These are phyloP conservation scores for Thaleichthys pacificus DNA, from an alignment of 2,797 vertebrate species.

Conservation along the genomic window DNA sequence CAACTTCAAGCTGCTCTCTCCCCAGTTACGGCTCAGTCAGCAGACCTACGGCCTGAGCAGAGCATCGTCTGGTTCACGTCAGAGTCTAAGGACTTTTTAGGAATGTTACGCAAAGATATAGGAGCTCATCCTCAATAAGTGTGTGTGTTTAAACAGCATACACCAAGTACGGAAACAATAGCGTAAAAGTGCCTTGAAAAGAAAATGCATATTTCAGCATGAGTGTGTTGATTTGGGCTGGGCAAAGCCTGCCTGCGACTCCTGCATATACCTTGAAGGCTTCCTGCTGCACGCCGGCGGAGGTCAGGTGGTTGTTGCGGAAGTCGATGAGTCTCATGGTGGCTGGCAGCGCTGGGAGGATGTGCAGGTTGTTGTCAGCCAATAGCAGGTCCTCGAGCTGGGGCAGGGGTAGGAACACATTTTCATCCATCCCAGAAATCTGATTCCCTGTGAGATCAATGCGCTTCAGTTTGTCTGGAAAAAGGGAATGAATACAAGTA, in stretches of 20 bases:
- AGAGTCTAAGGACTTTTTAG: too few relatives aligned
- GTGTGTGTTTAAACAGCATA: too few relatives aligned
- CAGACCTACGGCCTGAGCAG: neutral
- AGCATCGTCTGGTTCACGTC: too few relatives aligned
- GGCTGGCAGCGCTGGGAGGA: conserved; percentile 73
- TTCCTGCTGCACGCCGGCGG: conserved; percentile 63
- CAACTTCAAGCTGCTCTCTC: neutral
- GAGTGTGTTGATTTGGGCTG: neutral
- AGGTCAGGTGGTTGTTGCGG: conserved; percentile 74
- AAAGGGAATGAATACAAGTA: neutral
- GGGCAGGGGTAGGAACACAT: conserved; percentile 67
- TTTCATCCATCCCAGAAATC: conserved; percentile 68
- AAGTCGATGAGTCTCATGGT: conserved; percentile 69
- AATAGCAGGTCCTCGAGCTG: conserved; percentile 78
- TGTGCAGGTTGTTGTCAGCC: conserved; percentile 71
- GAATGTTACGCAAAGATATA: too few relatives aligned
- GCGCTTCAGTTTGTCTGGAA: conserved; percentile 75
- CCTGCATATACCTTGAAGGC: conserved; percentile 68
- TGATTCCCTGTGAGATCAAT: conserved; percentile 80
- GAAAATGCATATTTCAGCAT: neutral
- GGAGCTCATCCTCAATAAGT: too few relatives aligned
- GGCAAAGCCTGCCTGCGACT: neutral
- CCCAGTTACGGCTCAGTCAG: neutral
- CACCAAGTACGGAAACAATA: neutral
- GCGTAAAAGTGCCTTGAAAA: neutral